Conservation (phyloP, 1,140 invertebrate genomes). For the Zaprionus gabonicus region DNA sequence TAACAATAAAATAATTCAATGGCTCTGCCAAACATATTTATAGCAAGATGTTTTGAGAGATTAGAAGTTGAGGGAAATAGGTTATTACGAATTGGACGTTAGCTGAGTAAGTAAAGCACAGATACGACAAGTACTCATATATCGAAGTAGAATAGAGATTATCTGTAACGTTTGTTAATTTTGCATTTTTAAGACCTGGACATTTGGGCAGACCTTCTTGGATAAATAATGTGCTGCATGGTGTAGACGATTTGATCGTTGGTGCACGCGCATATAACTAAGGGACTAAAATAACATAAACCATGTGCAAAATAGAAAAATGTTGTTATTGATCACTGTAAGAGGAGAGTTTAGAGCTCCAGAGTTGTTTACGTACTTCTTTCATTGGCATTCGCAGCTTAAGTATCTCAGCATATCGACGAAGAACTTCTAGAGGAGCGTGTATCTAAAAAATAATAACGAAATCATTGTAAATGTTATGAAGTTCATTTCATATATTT, state of each 20-base stretch:
- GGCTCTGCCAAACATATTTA: neutral
- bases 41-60: neutral
- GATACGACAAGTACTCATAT: slow-evolving; percentile 16
- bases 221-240: slow-evolving; percentile 75
- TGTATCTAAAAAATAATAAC: slow-evolving; percentile 88
- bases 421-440: slow-evolving; percentile 93
- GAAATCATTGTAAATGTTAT: slow-evolving; percentile 12
- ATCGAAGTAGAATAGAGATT: slow-evolving; percentile 6
- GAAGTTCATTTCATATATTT: neutral
- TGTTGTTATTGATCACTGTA: slow-evolving; percentile 12
- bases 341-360: neutral
- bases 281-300: slow-evolving; percentile 68
- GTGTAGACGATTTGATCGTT: slow-evolving; percentile 75
- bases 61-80: neutral
- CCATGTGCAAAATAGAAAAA: slow-evolving; percentile 32
- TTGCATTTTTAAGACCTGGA: slow-evolving; percentile 38
- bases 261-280: slow-evolving; percentile 64
- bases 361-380: slow-evolving; percentile 86
- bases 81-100: neutral
- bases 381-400: slow-evolving; percentile 98
- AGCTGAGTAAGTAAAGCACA: slow-evolving; percentile 12
- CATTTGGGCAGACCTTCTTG: slow-evolving; percentile 77
- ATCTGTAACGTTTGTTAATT: slow-evolving; percentile 44
- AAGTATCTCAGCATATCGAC: slow-evolving; percentile 96
- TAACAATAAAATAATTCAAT: neutral